A percentile compares a stretch with the other conserved stretches of the same genome.
Evolutionary conservation across 2,888 invertebrate genomes (phyloP).

Genomic region (Nasonia oneida): DNA sequence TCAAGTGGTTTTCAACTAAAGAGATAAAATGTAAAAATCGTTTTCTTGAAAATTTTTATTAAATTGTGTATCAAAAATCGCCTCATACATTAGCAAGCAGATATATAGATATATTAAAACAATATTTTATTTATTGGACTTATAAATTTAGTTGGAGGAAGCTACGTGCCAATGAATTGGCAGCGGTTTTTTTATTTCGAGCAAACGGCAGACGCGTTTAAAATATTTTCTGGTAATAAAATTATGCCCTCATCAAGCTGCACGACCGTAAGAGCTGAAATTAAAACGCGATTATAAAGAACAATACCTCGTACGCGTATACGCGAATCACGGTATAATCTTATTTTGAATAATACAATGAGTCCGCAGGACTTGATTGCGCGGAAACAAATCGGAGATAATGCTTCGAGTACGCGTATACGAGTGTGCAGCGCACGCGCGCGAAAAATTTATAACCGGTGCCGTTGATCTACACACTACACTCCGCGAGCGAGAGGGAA

Average conservation of each 20-base stretch:
- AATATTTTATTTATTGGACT: too few species aligned
- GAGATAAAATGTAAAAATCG: too few species aligned
- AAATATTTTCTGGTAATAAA: background rate
- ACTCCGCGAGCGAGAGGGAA: too few species aligned
- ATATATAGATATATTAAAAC: too few species aligned
- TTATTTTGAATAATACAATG: slow-evolving; percentile 29
- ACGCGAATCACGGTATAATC: slow-evolving; percentile 8
- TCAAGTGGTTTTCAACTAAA: too few species aligned
- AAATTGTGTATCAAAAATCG: too few species aligned
- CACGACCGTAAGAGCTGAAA: background rate
- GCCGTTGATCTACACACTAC: slow-evolving; percentile 16
- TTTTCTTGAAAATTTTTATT: too few species aligned
- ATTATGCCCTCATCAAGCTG: background rate
- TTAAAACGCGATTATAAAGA: slow-evolving; percentile 35
- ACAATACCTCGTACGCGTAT: background rate
- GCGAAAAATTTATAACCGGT: slow-evolving; percentile 38
- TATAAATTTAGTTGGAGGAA: too few species aligned
- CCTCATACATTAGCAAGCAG: too few species aligned
- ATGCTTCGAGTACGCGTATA: background rate
- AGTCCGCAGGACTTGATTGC: background rate
- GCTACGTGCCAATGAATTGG: too few species aligned
- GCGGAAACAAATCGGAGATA: slow-evolving; percentile 45
- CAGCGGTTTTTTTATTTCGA: background rate
- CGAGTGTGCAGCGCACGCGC: background rate
- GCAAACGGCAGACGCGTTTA: background rate